Evolutionary conservation across 2,113 vertebrate species (phyloP).

Genomic region (Vulpes vulpes): DNA sequence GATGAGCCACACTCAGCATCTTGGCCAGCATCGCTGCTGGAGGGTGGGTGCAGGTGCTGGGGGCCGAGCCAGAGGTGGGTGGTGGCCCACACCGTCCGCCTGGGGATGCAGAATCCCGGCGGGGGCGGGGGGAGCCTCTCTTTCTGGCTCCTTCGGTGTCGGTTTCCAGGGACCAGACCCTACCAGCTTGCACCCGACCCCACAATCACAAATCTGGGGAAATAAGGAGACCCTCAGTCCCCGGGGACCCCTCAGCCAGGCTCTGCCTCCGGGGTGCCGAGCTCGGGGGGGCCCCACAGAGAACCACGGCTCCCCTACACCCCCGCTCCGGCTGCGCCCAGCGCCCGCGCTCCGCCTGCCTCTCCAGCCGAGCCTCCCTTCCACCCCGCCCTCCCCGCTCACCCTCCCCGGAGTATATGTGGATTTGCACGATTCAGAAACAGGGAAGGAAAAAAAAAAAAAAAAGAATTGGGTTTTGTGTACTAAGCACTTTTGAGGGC

Average conservation of each 20-base stretch:
- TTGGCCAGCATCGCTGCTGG: rapidly evolving
- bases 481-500: slow-evolving; percentile 97
- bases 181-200: background rate
- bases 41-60: background rate
- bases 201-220: background rate
- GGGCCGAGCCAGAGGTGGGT: no score
- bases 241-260: background rate
- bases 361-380: background rate
- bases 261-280: background rate
- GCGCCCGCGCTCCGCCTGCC: background rate
- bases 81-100: no score
- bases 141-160: background rate
- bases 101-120: no score
- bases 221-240: background rate
- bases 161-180: background rate
- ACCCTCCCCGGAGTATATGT: slow-evolving; percentile 79
- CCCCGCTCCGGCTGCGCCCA: background rate
- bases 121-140: background rate
- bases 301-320: background rate
- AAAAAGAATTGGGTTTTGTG: slow-evolving; percentile 97
- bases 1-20: background rate
- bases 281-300: background rate
- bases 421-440: slow-evolving; percentile 86
- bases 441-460: slow-evolving; percentile 83
- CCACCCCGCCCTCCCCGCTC: background rate